Evolutionary conservation across 2,113 vertebrate species (phyloP), one percentile per base, ranked within the genome.

Genomic region (Felis chaus): DNA sequence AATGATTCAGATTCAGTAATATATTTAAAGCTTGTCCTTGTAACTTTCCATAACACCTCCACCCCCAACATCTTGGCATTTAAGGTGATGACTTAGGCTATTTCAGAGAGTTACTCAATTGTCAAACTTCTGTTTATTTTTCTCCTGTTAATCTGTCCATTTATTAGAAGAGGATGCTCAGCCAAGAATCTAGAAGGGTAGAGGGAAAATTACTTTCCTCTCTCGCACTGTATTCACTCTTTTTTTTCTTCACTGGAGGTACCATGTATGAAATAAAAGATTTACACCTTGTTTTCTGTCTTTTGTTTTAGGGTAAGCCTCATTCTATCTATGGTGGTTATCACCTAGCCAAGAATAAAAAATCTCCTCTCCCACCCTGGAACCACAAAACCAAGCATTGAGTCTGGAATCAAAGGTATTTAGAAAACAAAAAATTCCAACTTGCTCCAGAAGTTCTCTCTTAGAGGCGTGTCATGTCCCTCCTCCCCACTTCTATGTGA

Each of bases 391-490:
- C 9, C 19, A 69, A 50, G 5, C 57, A 76, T 68, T 63, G 27
- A 48, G 4, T 53, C 8, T 85, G 50, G 5, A 79, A 76, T n/a
- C n/a, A 10, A 63, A 78, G 2, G 2, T 61, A 85, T 53, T 93
- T 71, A 16, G 16, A 84, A 90, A 21, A 53, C 16, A 25, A 41
- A 41, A 41, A 33, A 10, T 89, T 57, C 65, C 9, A 33, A 27
- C 50, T n/a, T 85, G 27, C n/a, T 10, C 19, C 8, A 2, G 33
- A 89, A n/a, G 1, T 61, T 89, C 4, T 55, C 12, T 87, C n/a
- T 4, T n/a, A 69, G 3, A 15, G 11, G 1, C 29, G 8, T 4
- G 0, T 11, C 33, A n/a, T 27, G 11, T 61, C 15, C 5, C 31
- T 65, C 11, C 6, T 66, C 1, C 7, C 10, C 4, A 3, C 4